phyloP scores from a whole-genome alignment of 2,888 invertebrate species.

The Ichneumoninae sp. region DNA sequence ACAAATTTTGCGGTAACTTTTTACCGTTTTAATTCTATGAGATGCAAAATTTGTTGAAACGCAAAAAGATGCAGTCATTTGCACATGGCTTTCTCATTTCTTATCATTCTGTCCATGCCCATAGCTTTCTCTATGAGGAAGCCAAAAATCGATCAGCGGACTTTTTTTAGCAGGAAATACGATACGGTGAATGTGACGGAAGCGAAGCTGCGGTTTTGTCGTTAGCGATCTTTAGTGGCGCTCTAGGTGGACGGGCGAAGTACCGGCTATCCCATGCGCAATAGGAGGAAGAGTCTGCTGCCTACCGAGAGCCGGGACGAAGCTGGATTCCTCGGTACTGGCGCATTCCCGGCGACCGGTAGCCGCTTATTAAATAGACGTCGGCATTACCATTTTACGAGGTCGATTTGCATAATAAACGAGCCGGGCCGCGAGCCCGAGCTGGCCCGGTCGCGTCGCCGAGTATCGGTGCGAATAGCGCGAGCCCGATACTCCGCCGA shows the following conservation, averaged over 20 bases:
- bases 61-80: too few relatives aligned
- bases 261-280: slow-evolving; percentile 4
- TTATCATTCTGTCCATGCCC: too few relatives aligned
- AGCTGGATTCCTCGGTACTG: slow-evolving; percentile 46
- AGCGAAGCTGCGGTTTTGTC: slow-evolving; percentile 1
- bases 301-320: slow-evolving; percentile 43
- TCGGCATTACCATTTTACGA: slow-evolving; percentile 73
- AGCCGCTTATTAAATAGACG: slow-evolving; percentile 72
- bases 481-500: slow-evolving; percentile 14
- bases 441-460: slow-evolving; percentile 17
- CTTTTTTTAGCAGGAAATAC: too few relatives aligned
- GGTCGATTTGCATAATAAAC: slow-evolving; percentile 72
- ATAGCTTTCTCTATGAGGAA: too few relatives aligned
- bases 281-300: neutral
- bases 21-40: too few relatives aligned
- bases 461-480: neutral
- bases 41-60: too few relatives aligned
- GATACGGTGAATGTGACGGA: neutral
- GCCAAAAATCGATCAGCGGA: too few relatives aligned
- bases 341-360: slow-evolving; percentile 70
- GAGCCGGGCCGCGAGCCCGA: slow-evolving; percentile 64
- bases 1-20: too few relatives aligned
- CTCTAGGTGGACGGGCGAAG: slow-evolving; percentile 19
- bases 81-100: too few relatives aligned
- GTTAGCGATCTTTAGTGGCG: slow-evolving; percentile 31